Conservation (phyloP, 1,140 invertebrate species). For the Bombus impatiens region DNA sequence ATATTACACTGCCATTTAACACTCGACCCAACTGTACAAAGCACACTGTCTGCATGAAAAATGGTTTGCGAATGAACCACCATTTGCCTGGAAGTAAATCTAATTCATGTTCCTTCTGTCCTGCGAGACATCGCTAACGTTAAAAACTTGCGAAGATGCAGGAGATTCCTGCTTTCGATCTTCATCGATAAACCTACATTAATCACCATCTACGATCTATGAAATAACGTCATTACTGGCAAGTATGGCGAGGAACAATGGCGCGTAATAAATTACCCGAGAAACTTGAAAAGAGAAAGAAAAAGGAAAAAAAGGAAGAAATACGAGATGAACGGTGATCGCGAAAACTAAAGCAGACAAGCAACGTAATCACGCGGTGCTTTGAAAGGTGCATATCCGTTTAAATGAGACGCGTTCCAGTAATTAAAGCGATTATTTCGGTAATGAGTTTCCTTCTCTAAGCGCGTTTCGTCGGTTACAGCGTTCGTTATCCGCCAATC, state of each 20-base stretch:
- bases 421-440: constrained; percentile 32
- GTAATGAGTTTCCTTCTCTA: constrained; percentile 10
- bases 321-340: too few relatives aligned
- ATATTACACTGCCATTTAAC: constrained; percentile 18
- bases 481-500: neutral
- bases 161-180: fast-evolving
- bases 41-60: neutral
- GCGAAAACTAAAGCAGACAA: neutral
- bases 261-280: neutral
- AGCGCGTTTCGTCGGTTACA: neutral
- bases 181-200: neutral
- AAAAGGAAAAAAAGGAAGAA: too few relatives aligned
- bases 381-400: neutral
- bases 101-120: neutral
- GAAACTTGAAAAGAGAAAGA: neutral
- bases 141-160: neutral
- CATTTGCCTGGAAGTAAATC: neutral
- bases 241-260: neutral
- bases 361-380: neutral
- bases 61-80: neutral
- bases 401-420: neutral
- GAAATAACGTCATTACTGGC: neutral
- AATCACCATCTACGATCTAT: neutral
- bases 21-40: neutral
- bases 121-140: too few relatives aligned